These are phyloP conservation scores for Apis mellifera DNA, from an alignment of 1,140 invertebrate genomes.

Conservation along the genomic window DNA sequence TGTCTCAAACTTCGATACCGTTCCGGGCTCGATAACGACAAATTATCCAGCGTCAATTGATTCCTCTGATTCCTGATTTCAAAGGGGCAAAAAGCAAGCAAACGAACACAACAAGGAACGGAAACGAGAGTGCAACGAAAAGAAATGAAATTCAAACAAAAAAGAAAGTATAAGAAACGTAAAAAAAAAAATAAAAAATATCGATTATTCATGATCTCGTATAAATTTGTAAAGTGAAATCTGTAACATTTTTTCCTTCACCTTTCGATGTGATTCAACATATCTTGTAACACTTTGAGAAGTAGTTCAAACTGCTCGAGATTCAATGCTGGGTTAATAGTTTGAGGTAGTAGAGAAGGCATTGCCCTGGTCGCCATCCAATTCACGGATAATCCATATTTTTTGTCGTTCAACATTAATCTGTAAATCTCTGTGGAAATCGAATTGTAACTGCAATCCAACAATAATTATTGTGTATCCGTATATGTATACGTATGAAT, in stretches of 20 bases:
- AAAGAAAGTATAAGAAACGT: neutral
- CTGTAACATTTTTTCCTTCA: constrained; percentile 57
- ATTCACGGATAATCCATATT: constrained; percentile 94
- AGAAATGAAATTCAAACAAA: neutral
- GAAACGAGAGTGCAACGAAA: neutral
- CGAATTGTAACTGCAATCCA: neutral
- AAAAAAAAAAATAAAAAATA: neutral
- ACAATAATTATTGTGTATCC: neutral
- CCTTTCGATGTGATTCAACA: constrained; percentile 95
- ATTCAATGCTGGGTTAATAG: constrained; percentile 94
- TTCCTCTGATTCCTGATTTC: constrained; percentile 87
- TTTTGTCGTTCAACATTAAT: constrained; percentile 94
- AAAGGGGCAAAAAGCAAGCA: neutral
- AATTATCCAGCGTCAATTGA: constrained; percentile 91
- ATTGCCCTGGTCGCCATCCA: constrained; percentile 97
- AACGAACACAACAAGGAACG: neutral
- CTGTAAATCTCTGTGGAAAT: constrained; percentile 92
- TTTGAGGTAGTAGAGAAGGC: constrained; percentile 95
- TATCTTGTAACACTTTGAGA: constrained; percentile 95
- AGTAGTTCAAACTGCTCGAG: constrained; percentile 94
- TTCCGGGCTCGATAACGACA: constrained; percentile 88
- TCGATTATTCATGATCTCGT: neutral
- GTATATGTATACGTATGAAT: neutral
- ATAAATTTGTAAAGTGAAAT: neutral
- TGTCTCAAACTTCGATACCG: constrained; percentile 89